A percentile compares a stretch with the other conserved stretches of the same genome.
phyloP scores from a whole-genome alignment of 2,797 vertebrate genomes.

The Microhierax caerulescens region DNA sequence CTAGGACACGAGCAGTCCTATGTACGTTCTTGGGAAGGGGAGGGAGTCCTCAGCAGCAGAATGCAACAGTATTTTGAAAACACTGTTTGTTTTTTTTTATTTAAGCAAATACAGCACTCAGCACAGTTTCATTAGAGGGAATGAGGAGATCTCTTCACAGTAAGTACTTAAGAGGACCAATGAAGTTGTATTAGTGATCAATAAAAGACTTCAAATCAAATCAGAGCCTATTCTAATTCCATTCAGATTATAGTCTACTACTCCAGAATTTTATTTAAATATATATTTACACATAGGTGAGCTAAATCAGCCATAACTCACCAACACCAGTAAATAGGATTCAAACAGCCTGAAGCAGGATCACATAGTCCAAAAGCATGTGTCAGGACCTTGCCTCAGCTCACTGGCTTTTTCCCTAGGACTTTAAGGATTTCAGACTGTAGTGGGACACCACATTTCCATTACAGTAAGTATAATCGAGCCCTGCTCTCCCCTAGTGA shows the following conservation, averaged over 20 bases:
- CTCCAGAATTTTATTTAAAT: not conserved
- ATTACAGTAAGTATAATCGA: not conserved
- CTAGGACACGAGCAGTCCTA: not conserved
- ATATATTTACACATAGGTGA: not conserved
- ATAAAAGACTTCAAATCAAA: not conserved
- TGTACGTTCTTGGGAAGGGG: not conserved
- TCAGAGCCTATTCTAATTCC: not conserved
- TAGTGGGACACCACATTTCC: not conserved
- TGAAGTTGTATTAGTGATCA: not conserved
- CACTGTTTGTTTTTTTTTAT: not conserved
- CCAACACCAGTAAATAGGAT: not conserved
- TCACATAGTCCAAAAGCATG: fast-evolving
- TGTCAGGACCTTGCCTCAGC: not conserved
- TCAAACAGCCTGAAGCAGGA: not conserved
- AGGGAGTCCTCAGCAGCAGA: not conserved
- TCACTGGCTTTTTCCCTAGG: not conserved
- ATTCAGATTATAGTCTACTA: not conserved
- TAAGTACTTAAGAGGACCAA: not conserved
- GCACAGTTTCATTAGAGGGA: not conserved
- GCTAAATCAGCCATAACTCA: not conserved
- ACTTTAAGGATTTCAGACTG: not conserved
- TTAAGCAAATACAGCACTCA: not conserved
- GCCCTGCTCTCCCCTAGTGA: not conserved
- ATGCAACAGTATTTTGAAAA: not conserved
- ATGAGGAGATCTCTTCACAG: not conserved